phyloP scores from a whole-genome alignment of 2,888 invertebrate species.

The Macaria liturata region DNA sequence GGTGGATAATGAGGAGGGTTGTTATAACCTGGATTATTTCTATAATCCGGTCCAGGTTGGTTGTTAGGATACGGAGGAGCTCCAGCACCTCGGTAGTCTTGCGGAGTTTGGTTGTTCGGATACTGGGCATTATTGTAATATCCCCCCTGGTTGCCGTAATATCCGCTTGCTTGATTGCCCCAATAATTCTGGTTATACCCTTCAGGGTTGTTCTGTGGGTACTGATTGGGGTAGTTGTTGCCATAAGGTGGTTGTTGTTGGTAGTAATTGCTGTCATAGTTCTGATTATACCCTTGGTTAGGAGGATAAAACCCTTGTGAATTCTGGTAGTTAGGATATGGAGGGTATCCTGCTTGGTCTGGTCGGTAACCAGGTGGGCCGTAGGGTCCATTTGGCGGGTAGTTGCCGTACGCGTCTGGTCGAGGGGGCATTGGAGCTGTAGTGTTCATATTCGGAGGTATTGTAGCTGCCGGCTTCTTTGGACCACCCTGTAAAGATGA shows the following conservation, averaged over 20 bases:
- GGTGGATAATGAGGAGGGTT: conserved; percentile 58
- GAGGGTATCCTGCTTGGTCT: conserved; percentile 65
- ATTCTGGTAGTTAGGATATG: conserved; percentile 71
- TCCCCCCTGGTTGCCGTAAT: conserved; percentile 64
- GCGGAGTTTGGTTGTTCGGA: conserved; percentile 61
- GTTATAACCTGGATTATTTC: conserved; percentile 18
- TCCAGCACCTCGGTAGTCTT: conserved; percentile 58
- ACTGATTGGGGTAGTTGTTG: conserved; percentile 73
- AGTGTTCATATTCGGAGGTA: conserved; percentile 68
- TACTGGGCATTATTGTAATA: conserved; percentile 75
- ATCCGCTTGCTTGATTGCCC: conserved; percentile 59
- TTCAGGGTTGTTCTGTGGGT: conserved; percentile 62
- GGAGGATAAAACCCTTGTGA: conserved; percentile 74
- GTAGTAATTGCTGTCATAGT: conserved; percentile 70
- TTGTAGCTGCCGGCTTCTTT: conserved; percentile 79
- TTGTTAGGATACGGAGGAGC: conserved; percentile 26
- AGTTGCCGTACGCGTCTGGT: conserved; percentile 56
- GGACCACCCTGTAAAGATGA: conserved; percentile 55
- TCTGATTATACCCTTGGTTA: conserved; percentile 73
- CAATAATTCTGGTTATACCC: conserved; percentile 74
- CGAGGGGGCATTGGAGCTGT: conserved; percentile 49
- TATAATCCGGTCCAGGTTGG: conserved; percentile 18
- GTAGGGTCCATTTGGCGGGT: conserved; percentile 64
- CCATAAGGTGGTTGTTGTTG: conserved; percentile 64
- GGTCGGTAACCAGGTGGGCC: conserved; percentile 50